Evolutionary conservation across 2,797 vertebrate genomes (phyloP).

Genomic region (Spinus olivaceus): DNA sequence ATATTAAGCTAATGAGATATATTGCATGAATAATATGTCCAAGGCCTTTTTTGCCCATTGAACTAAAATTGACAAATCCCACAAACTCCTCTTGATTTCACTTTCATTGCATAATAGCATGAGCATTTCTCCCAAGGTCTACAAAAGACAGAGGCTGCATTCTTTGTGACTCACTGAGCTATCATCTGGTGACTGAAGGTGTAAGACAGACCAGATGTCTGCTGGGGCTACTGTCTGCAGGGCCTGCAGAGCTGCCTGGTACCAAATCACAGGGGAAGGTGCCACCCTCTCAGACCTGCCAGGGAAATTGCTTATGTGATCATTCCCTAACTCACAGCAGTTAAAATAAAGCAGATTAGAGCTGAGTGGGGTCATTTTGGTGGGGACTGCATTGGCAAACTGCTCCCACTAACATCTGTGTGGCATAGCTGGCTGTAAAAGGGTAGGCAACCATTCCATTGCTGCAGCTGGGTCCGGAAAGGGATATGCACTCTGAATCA

Average conservation of each 20-base stretch:
- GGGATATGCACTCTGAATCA: neutral
- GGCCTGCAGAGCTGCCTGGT: neutral
- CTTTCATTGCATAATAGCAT: neutral
- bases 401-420: neutral
- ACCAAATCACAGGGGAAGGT: neutral
- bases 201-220: constrained; percentile 40
- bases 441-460: neutral
- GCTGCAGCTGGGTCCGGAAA: constrained; percentile 6
- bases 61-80: neutral
- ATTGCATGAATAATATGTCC: neutral
- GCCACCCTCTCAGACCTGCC: neutral
- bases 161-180: neutral
- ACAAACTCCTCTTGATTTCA: neutral
- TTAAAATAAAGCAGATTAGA: constrained; percentile 7
- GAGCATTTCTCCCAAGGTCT: neutral
- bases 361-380: neutral
- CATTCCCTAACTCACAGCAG: neutral
- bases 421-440: neutral
- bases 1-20: neutral
- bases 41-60: neutral
- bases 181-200: neutral
- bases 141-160: neutral
- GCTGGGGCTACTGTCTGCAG: neutral
- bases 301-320: neutral
- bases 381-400: neutral